Conservation (phyloP, 2,113 vertebrate genomes). For the Todiramphus saurophagus region DNA sequence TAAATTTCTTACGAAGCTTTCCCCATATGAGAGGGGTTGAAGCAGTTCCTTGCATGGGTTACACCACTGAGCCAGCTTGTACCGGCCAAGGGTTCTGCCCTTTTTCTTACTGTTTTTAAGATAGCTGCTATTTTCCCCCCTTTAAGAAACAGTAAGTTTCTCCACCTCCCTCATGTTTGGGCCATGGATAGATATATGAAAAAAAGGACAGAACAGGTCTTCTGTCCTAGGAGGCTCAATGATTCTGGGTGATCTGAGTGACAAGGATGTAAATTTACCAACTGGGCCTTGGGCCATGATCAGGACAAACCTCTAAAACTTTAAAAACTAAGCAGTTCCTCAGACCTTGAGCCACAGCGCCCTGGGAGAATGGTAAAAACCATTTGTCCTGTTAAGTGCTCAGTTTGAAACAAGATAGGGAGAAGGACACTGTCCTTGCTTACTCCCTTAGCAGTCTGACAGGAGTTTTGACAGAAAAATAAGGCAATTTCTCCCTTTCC, state of each 20-base stretch:
- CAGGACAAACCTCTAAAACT: not conserved
- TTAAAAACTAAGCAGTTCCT: not conserved
- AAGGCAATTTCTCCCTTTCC: not conserved
- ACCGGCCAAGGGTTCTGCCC: rapidly evolving
- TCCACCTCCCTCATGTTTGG: not conserved
- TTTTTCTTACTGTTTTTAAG: not conserved
- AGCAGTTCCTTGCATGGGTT: not conserved
- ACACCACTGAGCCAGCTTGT: not conserved
- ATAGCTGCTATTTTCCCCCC: not conserved
- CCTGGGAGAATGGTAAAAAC: not conserved
- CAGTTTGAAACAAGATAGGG: not conserved
- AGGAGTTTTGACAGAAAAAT: not conserved
- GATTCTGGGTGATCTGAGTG: not conserved
- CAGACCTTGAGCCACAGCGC: not conserved
- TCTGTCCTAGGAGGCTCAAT: not conserved
- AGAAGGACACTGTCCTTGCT: not conserved
- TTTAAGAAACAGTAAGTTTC: not conserved
- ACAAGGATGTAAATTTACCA: not conserved
- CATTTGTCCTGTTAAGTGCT: not conserved
- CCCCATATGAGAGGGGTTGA: not conserved
- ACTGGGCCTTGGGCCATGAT: not conserved
- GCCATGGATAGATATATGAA: not conserved
- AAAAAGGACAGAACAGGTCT: not conserved
- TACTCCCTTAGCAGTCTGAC: not conserved
- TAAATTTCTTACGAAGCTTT: not conserved